A percentile compares a stretch with the other conserved stretches of the same genome.
These are phyloP conservation scores for Sanderia malayensis DNA, from an alignment of 30 jellyfish, hydroid and myxozoan genomes.

Conservation along the genomic window DNA sequence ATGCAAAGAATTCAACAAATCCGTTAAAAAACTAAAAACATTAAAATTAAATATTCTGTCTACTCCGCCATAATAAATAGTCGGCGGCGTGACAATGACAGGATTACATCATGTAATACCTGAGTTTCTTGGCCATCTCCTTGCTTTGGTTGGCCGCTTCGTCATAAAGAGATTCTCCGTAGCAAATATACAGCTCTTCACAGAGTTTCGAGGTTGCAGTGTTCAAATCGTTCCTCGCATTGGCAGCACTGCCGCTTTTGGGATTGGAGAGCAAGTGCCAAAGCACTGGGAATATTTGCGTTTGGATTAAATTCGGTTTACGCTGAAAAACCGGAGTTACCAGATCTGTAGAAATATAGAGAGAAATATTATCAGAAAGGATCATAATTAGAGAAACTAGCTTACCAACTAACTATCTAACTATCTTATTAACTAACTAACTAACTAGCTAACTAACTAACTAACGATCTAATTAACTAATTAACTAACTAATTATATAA, in stretches of 20 bases:
- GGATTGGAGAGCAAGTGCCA: constrained; percentile 79
- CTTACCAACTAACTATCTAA: too few species aligned
- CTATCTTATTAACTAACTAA: too few species aligned
- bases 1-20: too few species aligned
- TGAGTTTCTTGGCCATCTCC: constrained; percentile 50
- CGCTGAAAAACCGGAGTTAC: constrained; percentile 65
- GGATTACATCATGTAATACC: constrained; percentile 51
- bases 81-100: too few species aligned
- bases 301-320: constrained; percentile 64
- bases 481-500: too few species aligned
- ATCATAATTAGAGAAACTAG: too few species aligned
- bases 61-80: too few species aligned
- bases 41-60: not conserved
- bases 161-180: constrained; percentile 71
- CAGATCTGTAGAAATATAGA: constrained; percentile 64
- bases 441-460: too few species aligned
- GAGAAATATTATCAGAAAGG: too few species aligned
- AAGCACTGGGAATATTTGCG: constrained; percentile 72
- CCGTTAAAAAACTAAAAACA: too few species aligned
- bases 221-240: constrained; percentile 63
- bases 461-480: too few species aligned
- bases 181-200: constrained; percentile 54
- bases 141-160: constrained; percentile 79
- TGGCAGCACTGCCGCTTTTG: constrained; percentile 76
- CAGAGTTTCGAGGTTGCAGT: constrained; percentile 69